Conservation (phyloP, 2,888 invertebrate genomes). For the Formica aserva region DNA sequence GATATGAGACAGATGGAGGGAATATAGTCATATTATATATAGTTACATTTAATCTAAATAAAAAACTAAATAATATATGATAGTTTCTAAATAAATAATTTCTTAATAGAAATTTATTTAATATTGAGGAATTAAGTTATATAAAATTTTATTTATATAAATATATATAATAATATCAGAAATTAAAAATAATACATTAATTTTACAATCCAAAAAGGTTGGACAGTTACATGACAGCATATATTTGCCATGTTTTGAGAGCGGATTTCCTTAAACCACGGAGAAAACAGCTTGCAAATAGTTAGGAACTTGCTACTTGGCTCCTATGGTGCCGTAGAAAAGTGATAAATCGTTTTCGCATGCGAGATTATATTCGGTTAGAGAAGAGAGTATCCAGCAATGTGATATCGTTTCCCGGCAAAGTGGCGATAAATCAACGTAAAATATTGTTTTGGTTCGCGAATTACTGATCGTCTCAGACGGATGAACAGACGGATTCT, state of each 20-base stretch:
- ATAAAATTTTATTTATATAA: neutral
- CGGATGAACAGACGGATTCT: conserved; percentile 45
- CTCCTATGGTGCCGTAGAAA: conserved; percentile 5
- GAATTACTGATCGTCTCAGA: conserved; percentile 56
- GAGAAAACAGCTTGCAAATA: conserved; percentile 18
- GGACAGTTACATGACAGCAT: neutral
- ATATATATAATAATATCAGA: neutral
- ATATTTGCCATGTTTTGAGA: conserved; percentile 2
- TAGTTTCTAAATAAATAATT: neutral
- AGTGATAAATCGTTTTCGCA: conserved; percentile 56
- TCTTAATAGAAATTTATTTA: neutral
- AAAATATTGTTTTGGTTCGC: conserved; percentile 55
- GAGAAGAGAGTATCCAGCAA: conserved; percentile 33
- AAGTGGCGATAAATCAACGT: conserved; percentile 55
- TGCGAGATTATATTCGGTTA: conserved; percentile 48
- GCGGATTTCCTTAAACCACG: neutral
- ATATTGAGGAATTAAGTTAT: neutral
- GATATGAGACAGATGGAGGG: neutral
- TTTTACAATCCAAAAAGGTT: conserved; percentile 8
- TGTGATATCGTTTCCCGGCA: conserved; percentile 47
- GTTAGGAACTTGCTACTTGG: neutral
- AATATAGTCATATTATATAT: neutral
- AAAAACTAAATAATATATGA: neutral
- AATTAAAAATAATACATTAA: conserved; percentile 14
- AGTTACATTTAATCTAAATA: neutral